A percentile compares a stretch with the other conserved stretches of the same genome.
These are phyloP conservation scores for Whitmania pigra DNA, from an alignment of 1,140 invertebrate species.

Conservation along the genomic window DNA sequence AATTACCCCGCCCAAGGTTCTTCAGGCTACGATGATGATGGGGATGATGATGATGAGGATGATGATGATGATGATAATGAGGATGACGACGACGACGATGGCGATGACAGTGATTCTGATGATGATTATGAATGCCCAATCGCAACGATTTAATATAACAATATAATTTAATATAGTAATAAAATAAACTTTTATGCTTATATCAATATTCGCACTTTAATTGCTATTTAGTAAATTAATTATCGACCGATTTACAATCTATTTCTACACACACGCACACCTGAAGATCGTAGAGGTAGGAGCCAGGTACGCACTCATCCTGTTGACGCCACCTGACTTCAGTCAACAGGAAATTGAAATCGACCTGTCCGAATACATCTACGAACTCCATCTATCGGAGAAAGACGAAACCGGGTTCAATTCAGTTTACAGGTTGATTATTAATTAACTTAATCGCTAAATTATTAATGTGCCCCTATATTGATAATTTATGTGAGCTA, in stretches of 20 bases:
- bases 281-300: slow-evolving; percentile 60
- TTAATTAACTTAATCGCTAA: too few relatives aligned
- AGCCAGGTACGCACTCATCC: slow-evolving; percentile 61
- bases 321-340: slow-evolving; percentile 56
- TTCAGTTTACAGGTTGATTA: slow-evolving; percentile 53
- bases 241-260: not conserved
- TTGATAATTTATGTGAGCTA: too few relatives aligned
- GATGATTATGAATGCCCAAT: too few relatives aligned
- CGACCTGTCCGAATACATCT: slow-evolving; percentile 52
- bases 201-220: too few relatives aligned
- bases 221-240: not conserved
- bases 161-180: too few relatives aligned
- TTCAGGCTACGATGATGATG: slow-evolving; percentile 18
- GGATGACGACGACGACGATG: too few relatives aligned
- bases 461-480: too few relatives aligned
- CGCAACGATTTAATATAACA: too few relatives aligned
- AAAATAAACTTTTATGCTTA: too few relatives aligned
- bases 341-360: slow-evolving; percentile 36
- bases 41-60: not conserved
- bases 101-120: too few relatives aligned
- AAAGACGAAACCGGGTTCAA: slow-evolving; percentile 65
- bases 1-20: slow-evolving; percentile 58
- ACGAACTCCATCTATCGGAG: slow-evolving; percentile 64
- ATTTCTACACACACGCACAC: not conserved
- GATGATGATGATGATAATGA: too few relatives aligned